These are phyloP conservation scores for Capitella teleta DNA, from an alignment of 1,140 invertebrate genomes.

Conservation along the genomic window DNA sequence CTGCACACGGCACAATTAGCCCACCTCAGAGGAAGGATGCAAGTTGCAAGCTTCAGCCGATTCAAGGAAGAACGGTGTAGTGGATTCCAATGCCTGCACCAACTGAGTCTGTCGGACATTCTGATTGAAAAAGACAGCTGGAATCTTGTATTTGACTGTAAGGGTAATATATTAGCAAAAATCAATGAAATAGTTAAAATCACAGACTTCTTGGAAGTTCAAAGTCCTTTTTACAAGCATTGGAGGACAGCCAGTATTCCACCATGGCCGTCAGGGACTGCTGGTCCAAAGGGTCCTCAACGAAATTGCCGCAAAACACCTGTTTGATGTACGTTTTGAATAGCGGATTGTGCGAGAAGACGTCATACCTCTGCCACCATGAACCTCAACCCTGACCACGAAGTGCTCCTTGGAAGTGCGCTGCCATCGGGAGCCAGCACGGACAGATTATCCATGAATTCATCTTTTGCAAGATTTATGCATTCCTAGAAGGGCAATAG, in stretches of 20 bases:
- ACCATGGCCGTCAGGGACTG: slow-evolving; percentile 33
- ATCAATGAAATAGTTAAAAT: too few species aligned
- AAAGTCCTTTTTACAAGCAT: slow-evolving; percentile 37
- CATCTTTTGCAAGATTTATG: slow-evolving; percentile 19
- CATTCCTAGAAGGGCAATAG: not conserved
- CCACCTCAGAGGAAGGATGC: slow-evolving; percentile 34
- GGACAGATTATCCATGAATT: slow-evolving; percentile 31
- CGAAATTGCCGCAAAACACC: slow-evolving; percentile 35
- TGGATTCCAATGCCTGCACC: slow-evolving; percentile 31
- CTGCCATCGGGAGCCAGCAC: slow-evolving; percentile 24
- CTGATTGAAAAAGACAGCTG: slow-evolving; percentile 32
- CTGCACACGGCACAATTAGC: not conserved
- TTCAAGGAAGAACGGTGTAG: slow-evolving; percentile 30
- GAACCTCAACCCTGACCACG: slow-evolving; percentile 35
- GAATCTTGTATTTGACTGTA: slow-evolving; percentile 36
- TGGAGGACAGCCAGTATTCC: slow-evolving; percentile 39
- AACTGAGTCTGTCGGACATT: slow-evolving; percentile 30
- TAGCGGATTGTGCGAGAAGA: not conserved
- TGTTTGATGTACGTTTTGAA: slow-evolving; percentile 9
- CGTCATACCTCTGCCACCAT: slow-evolving; percentile 34
- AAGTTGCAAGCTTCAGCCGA: slow-evolving; percentile 36
- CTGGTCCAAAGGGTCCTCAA: slow-evolving; percentile 31
- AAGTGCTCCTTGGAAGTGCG: slow-evolving; percentile 22
- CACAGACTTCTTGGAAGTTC: slow-evolving; percentile 17
- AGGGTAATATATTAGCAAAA: not conserved